Base-by-base conservation (phyloP, 2,113 vertebrate genomes). In the Malurus cyaneus region DNA sequence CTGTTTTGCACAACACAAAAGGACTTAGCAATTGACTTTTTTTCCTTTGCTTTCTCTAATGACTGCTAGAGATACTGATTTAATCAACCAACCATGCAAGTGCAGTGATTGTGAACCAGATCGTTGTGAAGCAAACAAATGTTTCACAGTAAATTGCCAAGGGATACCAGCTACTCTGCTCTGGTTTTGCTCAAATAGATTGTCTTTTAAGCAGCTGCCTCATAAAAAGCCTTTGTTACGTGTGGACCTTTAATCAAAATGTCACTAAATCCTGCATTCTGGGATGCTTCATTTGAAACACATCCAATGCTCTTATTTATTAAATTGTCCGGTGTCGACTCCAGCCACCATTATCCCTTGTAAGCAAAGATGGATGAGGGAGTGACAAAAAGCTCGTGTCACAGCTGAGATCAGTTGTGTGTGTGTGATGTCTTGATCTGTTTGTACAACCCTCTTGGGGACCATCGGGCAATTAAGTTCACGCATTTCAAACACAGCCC, bases 391-490 rank as follows among this genome's bases (percentile, higher is more conserved):
- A 89, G 71, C 94, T 77, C 86, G 95, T 93, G 94, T 97, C 88
- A 88, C 87, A 94, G 92, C 92, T 65, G 86, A 69, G 90, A 62
- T 92, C 80, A 50, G 83, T 88, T 60, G 92, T 41, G 65, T 20
- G 12, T 85, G 54, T 87, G 73, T 95, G 96, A 98, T 98, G 97
- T 98, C 98, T 98, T 98, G 96, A 98, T 98, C 96, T 95, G 96
- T 97, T 98, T 97, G 94, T 96, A 96, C 94, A 91, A 94, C 91
- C 92, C 98, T 94, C 97, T 47, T 50, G 96, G 98, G 98, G 94
- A 96, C 88, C 91, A 82, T 94, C 5, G 34, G 96, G 96, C 97
- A 97, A 97, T 98, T 97, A 98, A 97, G 80, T 94, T 95, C 91
- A 89, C 96, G 97, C 95, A 94, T 96, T 98, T 96, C 94, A 95